phyloP scores from a whole-genome alignment of 2,888 invertebrate species.

The Bibio marci region DNA sequence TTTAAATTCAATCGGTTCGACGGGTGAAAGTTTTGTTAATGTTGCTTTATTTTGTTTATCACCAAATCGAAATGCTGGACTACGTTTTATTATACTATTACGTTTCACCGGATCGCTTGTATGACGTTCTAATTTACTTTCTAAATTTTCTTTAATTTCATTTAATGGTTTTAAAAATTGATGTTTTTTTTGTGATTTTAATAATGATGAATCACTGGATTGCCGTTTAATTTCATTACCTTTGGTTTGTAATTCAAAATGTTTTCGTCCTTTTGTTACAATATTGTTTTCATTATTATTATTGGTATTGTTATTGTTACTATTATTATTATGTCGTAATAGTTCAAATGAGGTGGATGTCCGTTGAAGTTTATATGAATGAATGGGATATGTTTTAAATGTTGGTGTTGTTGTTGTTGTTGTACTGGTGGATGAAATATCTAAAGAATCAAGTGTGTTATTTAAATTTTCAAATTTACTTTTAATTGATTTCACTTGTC shows the following conservation, averaged over 20 bases:
- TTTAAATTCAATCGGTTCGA: conserved; percentile 5
- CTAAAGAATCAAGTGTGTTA: conserved; percentile 10
- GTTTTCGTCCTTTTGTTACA: conserved; percentile 10
- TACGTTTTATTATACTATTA: conserved; percentile 35
- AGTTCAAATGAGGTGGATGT: conserved; percentile 14
- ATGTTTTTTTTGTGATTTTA: not conserved
- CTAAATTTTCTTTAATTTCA: conserved; percentile 6
- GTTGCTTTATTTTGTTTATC: conserved; percentile 13
- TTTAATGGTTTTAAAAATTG: not conserved
- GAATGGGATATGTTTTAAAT: conserved; percentile 1
- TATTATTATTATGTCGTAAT: conserved; percentile 5
- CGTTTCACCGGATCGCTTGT: conserved; percentile 28
- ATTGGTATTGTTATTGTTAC: conserved; percentile 12
- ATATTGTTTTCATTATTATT: conserved; percentile 13
- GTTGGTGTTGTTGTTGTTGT: conserved; percentile 1
- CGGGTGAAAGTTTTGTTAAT: conserved; percentile 8
- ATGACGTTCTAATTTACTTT: conserved; percentile 8
- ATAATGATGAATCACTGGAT: conserved; percentile 10
- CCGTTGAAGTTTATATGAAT: conserved; percentile 10
- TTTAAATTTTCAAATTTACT: conserved; percentile 42
- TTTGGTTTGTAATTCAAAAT: conserved; percentile 12
- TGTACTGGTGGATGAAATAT: conserved; percentile 5
- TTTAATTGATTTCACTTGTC: conserved; percentile 43
- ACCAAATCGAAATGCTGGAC: conserved; percentile 37
- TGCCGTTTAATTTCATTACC: conserved; percentile 12